phyloP scores from a whole-genome alignment of 2,113 vertebrate genomes.

The Falcunculus frontatus region DNA sequence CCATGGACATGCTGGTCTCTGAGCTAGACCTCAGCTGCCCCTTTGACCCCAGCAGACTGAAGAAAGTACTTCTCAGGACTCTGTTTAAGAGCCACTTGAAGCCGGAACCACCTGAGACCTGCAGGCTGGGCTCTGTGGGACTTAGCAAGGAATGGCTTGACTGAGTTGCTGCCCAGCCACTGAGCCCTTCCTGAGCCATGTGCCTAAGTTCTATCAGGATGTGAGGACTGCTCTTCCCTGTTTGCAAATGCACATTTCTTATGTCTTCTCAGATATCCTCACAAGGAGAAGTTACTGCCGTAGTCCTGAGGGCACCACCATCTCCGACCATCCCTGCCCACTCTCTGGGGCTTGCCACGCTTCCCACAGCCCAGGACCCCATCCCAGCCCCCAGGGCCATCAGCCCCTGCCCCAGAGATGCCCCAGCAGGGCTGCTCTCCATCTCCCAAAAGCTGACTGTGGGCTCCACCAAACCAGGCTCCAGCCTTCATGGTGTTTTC shows the following conservation, averaged over 20 bases:
- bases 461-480: background rate
- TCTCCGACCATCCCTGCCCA: background rate
- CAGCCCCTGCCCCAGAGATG: rapidly evolving
- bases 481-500: background rate
- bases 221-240: background rate
- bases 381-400: background rate
- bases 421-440: rapidly evolving
- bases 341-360: background rate
- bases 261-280: background rate
- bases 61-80: background rate
- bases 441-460: too few relatives aligned
- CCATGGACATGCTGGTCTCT: background rate
- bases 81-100: background rate
- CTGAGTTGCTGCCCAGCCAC: background rate
- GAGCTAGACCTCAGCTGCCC: background rate
- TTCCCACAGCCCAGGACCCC: background rate
- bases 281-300: background rate
- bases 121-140: background rate
- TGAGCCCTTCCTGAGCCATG: background rate
- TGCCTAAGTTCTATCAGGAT: background rate
- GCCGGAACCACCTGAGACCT: background rate
- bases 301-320: background rate
- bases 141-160: rapidly evolving
- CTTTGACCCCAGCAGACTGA: background rate
- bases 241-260: background rate